phyloP scores from a whole-genome alignment of 2,113 vertebrate species.

The Myocastor coypus region DNA sequence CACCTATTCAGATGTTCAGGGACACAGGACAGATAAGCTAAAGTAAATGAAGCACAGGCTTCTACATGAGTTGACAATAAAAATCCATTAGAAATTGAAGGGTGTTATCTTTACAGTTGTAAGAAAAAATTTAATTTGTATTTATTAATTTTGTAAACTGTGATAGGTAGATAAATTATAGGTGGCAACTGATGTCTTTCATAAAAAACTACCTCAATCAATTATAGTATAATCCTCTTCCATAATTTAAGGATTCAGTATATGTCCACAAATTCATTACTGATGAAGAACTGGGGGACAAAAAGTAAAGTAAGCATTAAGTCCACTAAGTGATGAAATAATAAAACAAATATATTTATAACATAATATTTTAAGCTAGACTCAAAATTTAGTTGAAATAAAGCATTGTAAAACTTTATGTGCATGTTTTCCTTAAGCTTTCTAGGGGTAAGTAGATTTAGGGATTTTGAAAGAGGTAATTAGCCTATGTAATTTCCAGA shows the following conservation, averaged over 20 bases:
- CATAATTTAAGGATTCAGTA: background rate
- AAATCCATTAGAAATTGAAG: background rate
- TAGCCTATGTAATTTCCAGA: background rate
- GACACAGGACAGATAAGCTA: rapidly evolving
- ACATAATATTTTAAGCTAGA: background rate
- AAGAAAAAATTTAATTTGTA: constrained; percentile 1
- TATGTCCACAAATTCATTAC: background rate
- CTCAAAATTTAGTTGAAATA: background rate
- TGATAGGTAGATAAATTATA: background rate
- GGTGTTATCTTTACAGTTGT: background rate
- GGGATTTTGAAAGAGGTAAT: background rate
- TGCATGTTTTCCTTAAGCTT: background rate
- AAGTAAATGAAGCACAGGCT: background rate
- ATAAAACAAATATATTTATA: background rate
- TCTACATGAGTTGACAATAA: background rate
- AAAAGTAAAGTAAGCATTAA: background rate
- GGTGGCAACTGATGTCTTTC: background rate
- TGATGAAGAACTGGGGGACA: background rate
- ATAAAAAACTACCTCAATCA: background rate
- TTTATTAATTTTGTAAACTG: constrained; percentile 6
- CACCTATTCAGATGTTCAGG: background rate
- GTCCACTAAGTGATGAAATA: background rate
- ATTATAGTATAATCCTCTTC: background rate
- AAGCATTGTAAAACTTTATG: background rate
- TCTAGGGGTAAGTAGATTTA: background rate